phyloP scores from a whole-genome alignment of 2,113 vertebrate species.

The Chionomys nivalis region DNA sequence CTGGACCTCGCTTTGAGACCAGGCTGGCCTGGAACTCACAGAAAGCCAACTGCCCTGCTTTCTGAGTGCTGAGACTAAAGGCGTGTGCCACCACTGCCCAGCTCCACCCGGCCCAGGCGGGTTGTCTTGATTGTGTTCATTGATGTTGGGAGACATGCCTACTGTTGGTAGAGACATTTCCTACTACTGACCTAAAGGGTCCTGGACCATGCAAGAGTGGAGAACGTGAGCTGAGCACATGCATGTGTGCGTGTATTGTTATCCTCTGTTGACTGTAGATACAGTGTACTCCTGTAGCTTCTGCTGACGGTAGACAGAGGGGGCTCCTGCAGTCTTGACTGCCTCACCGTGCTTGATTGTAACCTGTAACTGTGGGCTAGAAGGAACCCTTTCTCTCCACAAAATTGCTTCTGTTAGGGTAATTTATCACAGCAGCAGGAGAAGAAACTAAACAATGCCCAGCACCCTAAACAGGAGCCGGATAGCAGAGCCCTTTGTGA shows the following conservation, averaged over 20 bases:
- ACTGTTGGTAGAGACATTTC: not conserved
- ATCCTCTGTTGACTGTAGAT: not conserved
- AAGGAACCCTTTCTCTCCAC: not conserved
- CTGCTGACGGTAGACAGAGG: not conserved
- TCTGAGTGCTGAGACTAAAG: not conserved
- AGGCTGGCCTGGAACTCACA: not conserved
- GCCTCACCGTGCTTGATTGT: too few relatives aligned
- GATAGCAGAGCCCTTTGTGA: not conserved
- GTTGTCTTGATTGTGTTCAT: not conserved
- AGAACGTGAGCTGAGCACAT: not conserved
- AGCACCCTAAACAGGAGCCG: not conserved
- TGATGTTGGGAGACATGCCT: not conserved
- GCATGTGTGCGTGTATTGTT: accelerated
- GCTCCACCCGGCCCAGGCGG: not conserved
- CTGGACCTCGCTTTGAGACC: not conserved
- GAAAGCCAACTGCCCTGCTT: not conserved
- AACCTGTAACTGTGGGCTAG: not conserved
- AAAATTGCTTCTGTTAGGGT: not conserved
- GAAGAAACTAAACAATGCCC: too few relatives aligned
- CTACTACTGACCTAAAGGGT: not conserved
- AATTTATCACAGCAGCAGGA: not conserved
- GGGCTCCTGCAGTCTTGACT: not conserved
- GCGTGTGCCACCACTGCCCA: not conserved
- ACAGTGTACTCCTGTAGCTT: not conserved
- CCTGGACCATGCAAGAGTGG: too few relatives aligned